These are phyloP conservation scores for Agrochola macilenta DNA, from an alignment of 2,888 invertebrate species.

Conservation along the genomic window DNA sequence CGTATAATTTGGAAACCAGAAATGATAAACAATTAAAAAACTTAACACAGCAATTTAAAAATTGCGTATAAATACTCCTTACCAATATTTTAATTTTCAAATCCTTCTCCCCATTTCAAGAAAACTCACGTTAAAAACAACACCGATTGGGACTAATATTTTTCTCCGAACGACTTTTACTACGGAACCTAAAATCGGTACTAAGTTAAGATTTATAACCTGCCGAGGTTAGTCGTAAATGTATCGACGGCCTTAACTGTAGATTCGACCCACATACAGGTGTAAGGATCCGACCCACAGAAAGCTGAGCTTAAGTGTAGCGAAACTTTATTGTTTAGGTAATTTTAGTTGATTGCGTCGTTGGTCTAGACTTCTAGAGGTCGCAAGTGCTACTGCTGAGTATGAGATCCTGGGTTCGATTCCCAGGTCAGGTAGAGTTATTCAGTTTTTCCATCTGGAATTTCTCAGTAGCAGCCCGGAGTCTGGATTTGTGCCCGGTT, in stretches of 20 bases:
- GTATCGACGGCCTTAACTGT: slow-evolving; percentile 68
- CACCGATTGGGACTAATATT: slow-evolving; percentile 51
- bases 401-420: too few relatives aligned
- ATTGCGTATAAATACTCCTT: background rate
- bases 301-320: slow-evolving; percentile 22
- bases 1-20: background rate
- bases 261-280: slow-evolving; percentile 60
- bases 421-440: too few relatives aligned
- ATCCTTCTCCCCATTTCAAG: background rate
- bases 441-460: too few relatives aligned
- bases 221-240: slow-evolving; percentile 69
- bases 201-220: slow-evolving; percentile 71
- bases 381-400: too few relatives aligned
- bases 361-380: too few relatives aligned
- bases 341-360: background rate
- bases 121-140: slow-evolving; percentile 35
- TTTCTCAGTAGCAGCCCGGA: too few relatives aligned
- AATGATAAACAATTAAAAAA: background rate
- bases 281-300: slow-evolving; percentile 19
- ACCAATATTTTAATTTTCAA: background rate
- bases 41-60: too few relatives aligned
- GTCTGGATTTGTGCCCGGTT: too few relatives aligned
- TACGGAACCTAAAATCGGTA: slow-evolving; percentile 65
- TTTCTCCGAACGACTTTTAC: slow-evolving; percentile 59
- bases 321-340: background rate